Evolutionary conservation across 2,113 vertebrate species (phyloP).

Genomic region (Ceuthmochares aereus): DNA sequence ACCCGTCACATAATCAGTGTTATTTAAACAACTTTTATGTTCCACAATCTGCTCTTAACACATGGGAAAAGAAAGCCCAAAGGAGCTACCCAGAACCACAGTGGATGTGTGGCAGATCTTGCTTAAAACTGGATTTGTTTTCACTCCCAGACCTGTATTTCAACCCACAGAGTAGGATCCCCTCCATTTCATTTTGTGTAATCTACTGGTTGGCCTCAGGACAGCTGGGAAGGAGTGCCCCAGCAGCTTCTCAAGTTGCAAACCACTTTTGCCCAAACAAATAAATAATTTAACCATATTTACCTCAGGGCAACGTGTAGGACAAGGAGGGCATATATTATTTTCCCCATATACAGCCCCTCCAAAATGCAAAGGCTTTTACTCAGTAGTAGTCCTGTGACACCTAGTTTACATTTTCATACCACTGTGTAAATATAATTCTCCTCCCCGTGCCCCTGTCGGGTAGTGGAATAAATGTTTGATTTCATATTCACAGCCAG

Average conservation of each 20-base stretch:
- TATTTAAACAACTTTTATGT: neutral
- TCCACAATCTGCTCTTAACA: neutral
- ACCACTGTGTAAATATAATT: neutral
- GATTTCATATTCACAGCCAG: neutral
- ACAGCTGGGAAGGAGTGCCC: neutral
- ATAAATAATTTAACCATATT: neutral
- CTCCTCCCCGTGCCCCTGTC: neutral
- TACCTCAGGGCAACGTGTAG: neutral
- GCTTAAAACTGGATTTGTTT: neutral
- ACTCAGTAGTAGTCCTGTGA: neutral
- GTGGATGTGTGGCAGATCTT: neutral
- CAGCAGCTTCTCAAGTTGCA: neutral
- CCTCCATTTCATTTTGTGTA: neutral
- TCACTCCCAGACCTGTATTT: neutral
- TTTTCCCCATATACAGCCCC: neutral
- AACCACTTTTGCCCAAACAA: neutral
- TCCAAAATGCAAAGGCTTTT: neutral
- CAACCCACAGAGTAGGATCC: fast-evolving
- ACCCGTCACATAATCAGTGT: fast-evolving
- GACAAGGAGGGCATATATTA: fast-evolving
- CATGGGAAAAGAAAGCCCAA: neutral
- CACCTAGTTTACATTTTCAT: slow-evolving; percentile 6
- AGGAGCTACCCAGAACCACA: neutral
- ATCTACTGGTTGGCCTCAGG: neutral
- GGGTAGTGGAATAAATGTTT: neutral